A percentile compares a stretch with the other conserved stretches of the same genome.
phyloP scores from a whole-genome alignment of 2,113 vertebrate genomes.

The Rafetus swinhoei region DNA sequence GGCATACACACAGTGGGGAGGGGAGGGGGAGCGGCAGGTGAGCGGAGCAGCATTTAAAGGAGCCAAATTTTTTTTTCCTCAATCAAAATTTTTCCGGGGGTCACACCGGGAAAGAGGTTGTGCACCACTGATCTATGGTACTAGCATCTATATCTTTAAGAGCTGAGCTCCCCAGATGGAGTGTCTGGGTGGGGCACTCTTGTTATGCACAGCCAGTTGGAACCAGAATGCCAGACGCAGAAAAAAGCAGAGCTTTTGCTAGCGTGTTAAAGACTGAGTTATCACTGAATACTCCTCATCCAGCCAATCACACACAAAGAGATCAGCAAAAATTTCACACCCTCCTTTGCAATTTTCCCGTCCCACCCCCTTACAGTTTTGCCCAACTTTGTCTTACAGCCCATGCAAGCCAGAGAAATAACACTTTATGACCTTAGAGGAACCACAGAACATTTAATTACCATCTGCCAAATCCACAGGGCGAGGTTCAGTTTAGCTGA shows the following conservation, averaged over 20 bases:
- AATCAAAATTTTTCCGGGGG: no score
- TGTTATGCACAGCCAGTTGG: not conserved
- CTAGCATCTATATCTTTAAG: not conserved
- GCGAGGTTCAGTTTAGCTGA: constrained; percentile 66
- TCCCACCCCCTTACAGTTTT: constrained; percentile 34
- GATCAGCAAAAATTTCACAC: not conserved
- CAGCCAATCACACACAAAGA: not conserved
- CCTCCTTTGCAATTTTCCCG: constrained; percentile 31
- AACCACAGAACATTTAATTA: constrained; percentile 73
- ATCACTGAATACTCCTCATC: not conserved
- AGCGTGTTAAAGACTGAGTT: not conserved
- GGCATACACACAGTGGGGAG: no score
- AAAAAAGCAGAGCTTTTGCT: not conserved
- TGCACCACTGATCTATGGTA: not conserved
- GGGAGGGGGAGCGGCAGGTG: no score
- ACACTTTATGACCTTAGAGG: constrained; percentile 70
- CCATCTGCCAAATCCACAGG: constrained; percentile 66
- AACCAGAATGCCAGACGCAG: not conserved
- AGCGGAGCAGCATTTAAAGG: no score
- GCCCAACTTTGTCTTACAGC: constrained; percentile 45
- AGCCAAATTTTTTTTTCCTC: no score
- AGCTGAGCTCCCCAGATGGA: not conserved
- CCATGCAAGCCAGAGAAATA: constrained; percentile 65
- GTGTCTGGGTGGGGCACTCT: not conserved
- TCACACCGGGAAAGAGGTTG: no score